Percentiles rank a stretch among this genome's conserved stretches.
Conservation (phyloP, 2,113 vertebrate genomes). For the Mixornis gularis region DNA sequence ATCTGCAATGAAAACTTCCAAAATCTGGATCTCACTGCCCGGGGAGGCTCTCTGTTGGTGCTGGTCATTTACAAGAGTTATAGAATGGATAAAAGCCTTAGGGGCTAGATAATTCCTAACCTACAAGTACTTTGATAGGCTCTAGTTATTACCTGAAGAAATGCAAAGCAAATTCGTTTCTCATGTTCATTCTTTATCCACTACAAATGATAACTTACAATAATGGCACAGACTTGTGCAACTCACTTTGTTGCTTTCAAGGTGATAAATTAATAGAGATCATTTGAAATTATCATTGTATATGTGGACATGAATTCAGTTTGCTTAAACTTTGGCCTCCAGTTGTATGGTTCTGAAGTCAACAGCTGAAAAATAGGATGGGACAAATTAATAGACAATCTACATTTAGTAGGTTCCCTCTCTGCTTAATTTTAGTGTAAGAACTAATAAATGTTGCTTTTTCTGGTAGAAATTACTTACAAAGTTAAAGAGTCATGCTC, state of each 20-base stretch:
- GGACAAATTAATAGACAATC: background rate
- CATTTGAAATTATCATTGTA: background rate
- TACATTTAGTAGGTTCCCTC: background rate
- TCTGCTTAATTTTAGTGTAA: background rate
- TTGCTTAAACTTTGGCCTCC: background rate
- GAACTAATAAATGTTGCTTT: fast-evolving
- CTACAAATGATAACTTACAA: background rate
- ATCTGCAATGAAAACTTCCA: background rate
- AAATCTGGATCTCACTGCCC: background rate
- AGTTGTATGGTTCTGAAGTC: background rate
- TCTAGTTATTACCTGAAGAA: background rate
- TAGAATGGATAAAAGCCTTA: background rate
- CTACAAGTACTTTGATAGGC: background rate
- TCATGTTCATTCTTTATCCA: background rate
- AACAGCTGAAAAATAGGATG: background rate
- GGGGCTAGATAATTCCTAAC: background rate
- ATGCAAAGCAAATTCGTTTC: background rate
- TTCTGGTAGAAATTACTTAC: background rate
- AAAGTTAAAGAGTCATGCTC: background rate
- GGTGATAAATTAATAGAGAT: background rate
- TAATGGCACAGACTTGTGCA: background rate
- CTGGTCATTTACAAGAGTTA: background rate
- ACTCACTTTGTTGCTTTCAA: fast-evolving
- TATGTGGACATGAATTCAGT: background rate
- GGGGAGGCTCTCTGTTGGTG: background rate